Evolutionary conservation across 2,113 vertebrate species (phyloP).

Genomic region (Zapus hudsonius): DNA sequence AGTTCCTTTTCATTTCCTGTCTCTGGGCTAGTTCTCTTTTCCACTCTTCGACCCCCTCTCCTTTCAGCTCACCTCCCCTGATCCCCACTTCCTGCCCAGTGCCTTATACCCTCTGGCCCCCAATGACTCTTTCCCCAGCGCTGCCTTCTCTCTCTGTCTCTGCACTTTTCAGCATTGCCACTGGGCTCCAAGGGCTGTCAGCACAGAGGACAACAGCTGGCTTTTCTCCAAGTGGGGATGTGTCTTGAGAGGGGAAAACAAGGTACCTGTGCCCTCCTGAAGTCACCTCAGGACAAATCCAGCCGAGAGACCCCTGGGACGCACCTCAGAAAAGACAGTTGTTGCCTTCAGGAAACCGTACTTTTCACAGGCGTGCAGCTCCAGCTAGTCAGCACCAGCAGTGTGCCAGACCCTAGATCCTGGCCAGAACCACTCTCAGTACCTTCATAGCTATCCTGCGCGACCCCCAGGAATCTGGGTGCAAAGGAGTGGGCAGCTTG

Average conservation of each 20-base stretch:
- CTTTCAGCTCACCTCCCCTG: conserved; percentile 32
- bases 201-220: accelerated
- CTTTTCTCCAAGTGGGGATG: not conserved
- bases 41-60: not conserved
- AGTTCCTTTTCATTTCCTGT: conserved; percentile 77
- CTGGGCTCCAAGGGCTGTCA: not conserved
- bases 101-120: conserved; percentile 53
- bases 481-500: not conserved
- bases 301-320: accelerated
- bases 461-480: not conserved
- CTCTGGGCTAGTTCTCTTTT: conserved; percentile 3
- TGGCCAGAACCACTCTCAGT: accelerated
- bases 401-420: not conserved
- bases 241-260: not conserved
- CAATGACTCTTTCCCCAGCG: conserved; percentile 49
- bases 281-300: not conserved
- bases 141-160: not conserved
- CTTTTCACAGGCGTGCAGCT: not conserved
- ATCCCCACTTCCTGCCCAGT: conserved; percentile 49
- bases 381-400: not conserved
- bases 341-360: not conserved
- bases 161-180: not conserved
- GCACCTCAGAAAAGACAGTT: not conserved
- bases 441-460: not conserved
- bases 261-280: not conserved